phyloP scores from a whole-genome alignment of 2,797 vertebrate species.

The Pagetopsis macropterus region DNA sequence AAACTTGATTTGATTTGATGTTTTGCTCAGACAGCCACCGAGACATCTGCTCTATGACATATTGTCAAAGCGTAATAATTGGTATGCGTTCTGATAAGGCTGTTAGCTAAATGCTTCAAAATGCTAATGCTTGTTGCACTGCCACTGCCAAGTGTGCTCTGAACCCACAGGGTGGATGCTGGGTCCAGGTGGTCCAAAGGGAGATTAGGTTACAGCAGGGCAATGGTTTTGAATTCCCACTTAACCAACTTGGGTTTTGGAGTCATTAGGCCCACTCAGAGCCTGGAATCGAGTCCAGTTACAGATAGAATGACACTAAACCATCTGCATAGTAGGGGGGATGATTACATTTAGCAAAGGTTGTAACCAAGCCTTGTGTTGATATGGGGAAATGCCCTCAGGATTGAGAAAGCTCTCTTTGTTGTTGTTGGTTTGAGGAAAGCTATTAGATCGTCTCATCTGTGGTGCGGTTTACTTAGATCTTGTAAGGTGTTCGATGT shows the following conservation, averaged over 20 bases:
- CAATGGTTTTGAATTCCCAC: constrained; percentile 73
- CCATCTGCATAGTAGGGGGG: constrained; percentile 78
- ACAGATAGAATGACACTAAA: constrained; percentile 79
- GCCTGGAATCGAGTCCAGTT: constrained; percentile 70
- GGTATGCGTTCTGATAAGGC: not conserved
- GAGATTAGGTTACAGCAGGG: constrained; percentile 71
- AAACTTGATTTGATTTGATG: not conserved
- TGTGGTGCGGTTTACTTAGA: constrained; percentile 11
- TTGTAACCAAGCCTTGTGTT: constrained; percentile 67
- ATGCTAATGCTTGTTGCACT: constrained; percentile 26
- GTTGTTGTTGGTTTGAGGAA: constrained; percentile 32
- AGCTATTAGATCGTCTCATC: constrained; percentile 9
- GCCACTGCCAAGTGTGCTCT: constrained; percentile 45
- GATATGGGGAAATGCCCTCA: constrained; percentile 63
- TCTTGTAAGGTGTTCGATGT: not conserved
- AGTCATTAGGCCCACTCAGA: constrained; percentile 78
- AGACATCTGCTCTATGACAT: constrained; percentile 10
- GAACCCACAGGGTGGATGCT: constrained; percentile 46
- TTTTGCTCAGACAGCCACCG: constrained; percentile 20
- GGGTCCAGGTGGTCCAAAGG: constrained; percentile 70
- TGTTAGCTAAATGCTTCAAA: not conserved
- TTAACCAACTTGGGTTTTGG: constrained; percentile 73
- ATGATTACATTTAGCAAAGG: constrained; percentile 58
- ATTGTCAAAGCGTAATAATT: constrained; percentile 24
- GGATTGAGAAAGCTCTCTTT: constrained; percentile 30